Evolutionary conservation across 2,888 invertebrate species (phyloP), one percentile per base, ranked within the genome.

Genomic region (Trachelus iudaicus): DNA sequence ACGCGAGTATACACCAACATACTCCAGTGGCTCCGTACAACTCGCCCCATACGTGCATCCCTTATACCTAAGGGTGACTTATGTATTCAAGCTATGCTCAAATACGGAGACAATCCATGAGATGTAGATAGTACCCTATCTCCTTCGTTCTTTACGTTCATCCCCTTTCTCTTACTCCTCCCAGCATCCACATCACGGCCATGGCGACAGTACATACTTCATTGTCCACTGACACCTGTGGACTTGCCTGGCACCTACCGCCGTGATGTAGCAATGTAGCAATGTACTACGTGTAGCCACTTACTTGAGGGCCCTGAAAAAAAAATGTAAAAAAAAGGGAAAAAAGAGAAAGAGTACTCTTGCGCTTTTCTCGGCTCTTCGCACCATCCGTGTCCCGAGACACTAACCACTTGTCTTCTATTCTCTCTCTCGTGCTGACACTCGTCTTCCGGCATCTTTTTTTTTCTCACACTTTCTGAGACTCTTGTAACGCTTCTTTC

Each of bases 211-310:
- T 79, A 81, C 82, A 77, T 80, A 83, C 82, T 83, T 85, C 89
- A 90, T 90, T 91, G 90, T 90, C 90, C 89, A 85, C 88, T 86
- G 89, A 91, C 91, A 91, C 91, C 91, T 91, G 90, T 91, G 88
- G 90, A 90, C 91, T 87, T 84, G 82, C 84, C 83, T 80, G 84
- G 78, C 79, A 82, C 82, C 80, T 80, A 85, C 69, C 31, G 11
- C 15, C 15, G 40, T 40, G 40, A 40, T 15, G 40, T 40, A 40
- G 40, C 40, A 40, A 40, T 40, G 40, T 40, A 40, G 40, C 40
- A 40, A 69, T 30, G 33, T 69, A 33, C 87, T 86, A 83, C 83
- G 87, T 79, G 86, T 80, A 85, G 85, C 87, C 88, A 89, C 90
- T 90, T 87, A 88, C 79, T 56, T 76, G 73, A 69, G 68, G 12